phyloP scores from a whole-genome alignment of 2,113 vertebrate genomes.

The Proteles cristata region DNA sequence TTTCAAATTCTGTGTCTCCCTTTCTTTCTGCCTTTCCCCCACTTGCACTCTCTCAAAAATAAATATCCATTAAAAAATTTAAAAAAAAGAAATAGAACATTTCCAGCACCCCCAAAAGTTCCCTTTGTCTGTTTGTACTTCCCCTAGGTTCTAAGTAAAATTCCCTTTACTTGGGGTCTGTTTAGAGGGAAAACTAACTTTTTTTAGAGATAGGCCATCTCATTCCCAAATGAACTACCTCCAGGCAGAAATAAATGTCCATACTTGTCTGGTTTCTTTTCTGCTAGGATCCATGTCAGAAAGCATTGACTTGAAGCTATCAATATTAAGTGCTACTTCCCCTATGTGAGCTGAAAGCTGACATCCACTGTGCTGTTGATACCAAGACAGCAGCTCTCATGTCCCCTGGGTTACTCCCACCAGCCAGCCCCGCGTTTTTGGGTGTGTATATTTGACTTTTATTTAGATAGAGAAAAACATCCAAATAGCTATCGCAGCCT shows the following conservation, averaged over 20 bases:
- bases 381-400: background rate
- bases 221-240: slow-evolving; percentile 28
- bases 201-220: background rate
- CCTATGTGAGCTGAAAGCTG: slow-evolving; percentile 12
- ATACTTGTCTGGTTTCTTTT: background rate
- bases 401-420: background rate
- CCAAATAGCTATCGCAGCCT: background rate
- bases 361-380: background rate
- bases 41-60: no score
- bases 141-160: background rate
- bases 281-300: slow-evolving; percentile 34
- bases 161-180: background rate
- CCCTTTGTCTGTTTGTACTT: background rate
- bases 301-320: slow-evolving; percentile 53
- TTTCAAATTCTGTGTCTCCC: no score
- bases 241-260: slow-evolving; percentile 40
- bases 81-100: background rate
- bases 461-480: slow-evolving; percentile 15
- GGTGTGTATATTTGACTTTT: background rate
- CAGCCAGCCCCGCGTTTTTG: background rate
- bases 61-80: no score
- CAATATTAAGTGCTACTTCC: background rate
- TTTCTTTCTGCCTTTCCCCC: no score
- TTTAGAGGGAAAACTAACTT: background rate
- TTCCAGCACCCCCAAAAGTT: background rate